Evolutionary conservation across 2,797 vertebrate genomes (phyloP).

Genomic region (Apogon hyalosoma): DNA sequence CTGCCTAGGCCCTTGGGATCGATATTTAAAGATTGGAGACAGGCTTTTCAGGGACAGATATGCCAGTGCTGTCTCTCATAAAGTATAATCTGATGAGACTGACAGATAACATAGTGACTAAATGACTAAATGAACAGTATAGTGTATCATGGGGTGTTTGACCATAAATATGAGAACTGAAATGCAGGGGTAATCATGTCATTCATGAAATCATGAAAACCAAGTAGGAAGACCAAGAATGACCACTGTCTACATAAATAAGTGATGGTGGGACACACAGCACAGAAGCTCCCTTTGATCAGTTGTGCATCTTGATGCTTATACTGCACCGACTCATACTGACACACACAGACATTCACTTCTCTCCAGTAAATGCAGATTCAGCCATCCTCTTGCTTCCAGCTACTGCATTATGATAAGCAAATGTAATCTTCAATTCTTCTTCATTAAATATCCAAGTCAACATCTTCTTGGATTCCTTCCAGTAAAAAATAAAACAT

Average conservation of each 20-base stretch:
- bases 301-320: conserved; percentile 7
- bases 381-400: conserved; percentile 16
- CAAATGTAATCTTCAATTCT: conserved; percentile 57
- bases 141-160: conserved; percentile 49
- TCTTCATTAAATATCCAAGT: conserved; percentile 42
- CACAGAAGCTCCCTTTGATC: conserved; percentile 40
- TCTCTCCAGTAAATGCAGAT: conserved; percentile 14
- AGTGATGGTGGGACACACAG: conserved; percentile 21
- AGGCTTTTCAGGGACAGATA: conserved; percentile 75
- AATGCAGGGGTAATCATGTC: conserved; percentile 37
- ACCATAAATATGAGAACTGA: conserved; percentile 33
- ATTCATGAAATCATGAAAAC: conserved; percentile 38
- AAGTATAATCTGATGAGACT: conserved; percentile 80
- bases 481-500: conserved; percentile 11
- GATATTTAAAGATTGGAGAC: conserved; percentile 85
- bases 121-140: conserved; percentile 65
- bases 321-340: conserved; percentile 1
- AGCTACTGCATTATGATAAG: conserved; percentile 46
- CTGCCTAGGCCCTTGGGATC: conserved; percentile 78
- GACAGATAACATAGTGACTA: conserved; percentile 71
- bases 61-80: conserved; percentile 75
- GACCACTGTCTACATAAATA: conserved; percentile 36
- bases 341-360: conserved; percentile 7
- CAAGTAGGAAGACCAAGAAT: conserved; percentile 30
- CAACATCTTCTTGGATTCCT: conserved; percentile 36